A percentile compares a stretch with the other conserved stretches of the same genome.
Conservation (phyloP, 2,888 invertebrate species). For the Leucoptera coffeella region DNA sequence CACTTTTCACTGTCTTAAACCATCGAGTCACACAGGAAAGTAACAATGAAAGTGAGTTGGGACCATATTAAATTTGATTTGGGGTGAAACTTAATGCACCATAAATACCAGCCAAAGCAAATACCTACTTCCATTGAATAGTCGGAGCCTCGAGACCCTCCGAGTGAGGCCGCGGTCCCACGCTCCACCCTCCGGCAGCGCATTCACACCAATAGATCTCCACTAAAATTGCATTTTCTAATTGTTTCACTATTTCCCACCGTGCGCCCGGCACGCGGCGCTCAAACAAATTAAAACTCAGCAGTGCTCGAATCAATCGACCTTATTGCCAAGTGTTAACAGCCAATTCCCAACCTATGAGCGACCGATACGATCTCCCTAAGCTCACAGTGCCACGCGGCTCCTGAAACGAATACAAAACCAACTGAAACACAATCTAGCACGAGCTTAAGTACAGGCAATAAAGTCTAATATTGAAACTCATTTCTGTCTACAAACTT, state of each 20-base stretch:
- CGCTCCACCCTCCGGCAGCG: slow-evolving; percentile 14
- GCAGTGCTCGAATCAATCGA: neutral
- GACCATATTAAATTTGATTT: too few relatives aligned
- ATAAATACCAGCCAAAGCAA: too few relatives aligned
- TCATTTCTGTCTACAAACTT: too few relatives aligned
- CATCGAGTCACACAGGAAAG: too few relatives aligned
- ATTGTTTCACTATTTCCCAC: slow-evolving; percentile 34
- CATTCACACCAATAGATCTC: slow-evolving; percentile 21
- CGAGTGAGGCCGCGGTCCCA: slow-evolving; percentile 11
- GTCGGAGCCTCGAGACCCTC: neutral
- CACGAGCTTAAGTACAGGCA: neutral
- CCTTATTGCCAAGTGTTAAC: neutral
- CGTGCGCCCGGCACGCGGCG: slow-evolving; percentile 41
- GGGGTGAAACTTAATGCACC: too few relatives aligned
- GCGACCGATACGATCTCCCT: neutral
- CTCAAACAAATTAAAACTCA: slow-evolving; percentile 10
- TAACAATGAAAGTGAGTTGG: too few relatives aligned
- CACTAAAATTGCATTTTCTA: slow-evolving; percentile 41
- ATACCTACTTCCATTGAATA: too few relatives aligned
- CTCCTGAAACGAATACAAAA: slow-evolving; percentile 1
- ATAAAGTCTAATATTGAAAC: slow-evolving; percentile 5
- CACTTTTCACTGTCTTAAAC: too few relatives aligned
- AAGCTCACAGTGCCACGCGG: slow-evolving; percentile 2
- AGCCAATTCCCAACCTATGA: neutral
- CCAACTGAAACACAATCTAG: neutral